Evolutionary conservation across 1,140 invertebrate species (phyloP), one percentile per base, ranked within the genome.

Genomic region (Drosophila sechellia): DNA sequence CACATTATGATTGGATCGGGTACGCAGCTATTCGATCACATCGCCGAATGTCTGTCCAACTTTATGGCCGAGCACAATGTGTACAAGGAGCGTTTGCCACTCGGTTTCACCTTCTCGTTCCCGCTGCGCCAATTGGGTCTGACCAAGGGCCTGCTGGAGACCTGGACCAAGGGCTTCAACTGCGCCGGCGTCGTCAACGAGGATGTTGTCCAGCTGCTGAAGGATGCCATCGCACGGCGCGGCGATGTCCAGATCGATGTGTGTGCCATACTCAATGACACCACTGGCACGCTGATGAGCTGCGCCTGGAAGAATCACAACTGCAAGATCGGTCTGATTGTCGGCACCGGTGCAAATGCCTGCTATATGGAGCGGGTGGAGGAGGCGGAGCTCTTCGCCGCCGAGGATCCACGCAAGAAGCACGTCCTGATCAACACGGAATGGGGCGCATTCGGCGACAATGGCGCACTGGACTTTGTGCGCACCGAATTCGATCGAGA

Each of bases 81-180:
- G 27, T 94, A 95, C 43, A 92, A 96, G 31, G 95, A 97, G 79
- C 93, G 95, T n/a, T 93, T 99, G 35, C 98, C 99, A 0, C 94
- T 99, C 37, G 99, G 99, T 3, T 99, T 99, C 92, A 99, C 99
- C 0, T 99, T 99, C 93, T 99, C 98, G 86, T 99, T 99, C 92
- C 99, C 99, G 0, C 95, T 99, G 64, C 94, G 94, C 49, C 99
- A 99, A 92, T 92, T 96, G 56, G 98, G 99, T 2, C 93, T 99
- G 8, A 98, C 98, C 12, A 96, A 96, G 84, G 99, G 98, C 5
- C 93, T 96, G 20, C 94, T 99, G 12, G 96, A 97, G 63, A 95
- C 95, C 31, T 99, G 99, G 99, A 99, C 99, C 1, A 99, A 99
- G 93, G 98, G 98, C 0, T 99, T 99, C 93, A 98, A 96, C 63